These are phyloP conservation scores for Oncorhynchus keta DNA, from an alignment of 2,113 vertebrate genomes.

Conservation along the genomic window DNA sequence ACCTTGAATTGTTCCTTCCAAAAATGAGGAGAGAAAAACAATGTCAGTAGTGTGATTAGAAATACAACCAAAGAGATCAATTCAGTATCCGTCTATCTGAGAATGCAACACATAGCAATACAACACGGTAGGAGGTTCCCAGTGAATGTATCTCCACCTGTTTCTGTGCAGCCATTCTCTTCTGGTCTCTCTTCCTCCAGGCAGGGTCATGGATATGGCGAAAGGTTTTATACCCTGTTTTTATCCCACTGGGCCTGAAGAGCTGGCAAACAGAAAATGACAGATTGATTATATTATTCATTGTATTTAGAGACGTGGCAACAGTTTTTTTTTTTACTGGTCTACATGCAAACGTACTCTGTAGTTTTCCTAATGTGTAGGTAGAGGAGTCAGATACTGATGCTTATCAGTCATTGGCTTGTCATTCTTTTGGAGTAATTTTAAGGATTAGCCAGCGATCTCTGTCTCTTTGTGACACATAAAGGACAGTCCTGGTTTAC, in stretches of 20 bases:
- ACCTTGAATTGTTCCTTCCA: conserved; percentile 94
- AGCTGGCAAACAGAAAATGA: conserved; percentile 68
- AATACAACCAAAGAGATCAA: background rate
- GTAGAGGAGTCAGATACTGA: background rate
- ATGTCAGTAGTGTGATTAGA: background rate
- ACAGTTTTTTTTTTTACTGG: background rate
- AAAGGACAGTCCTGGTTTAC: conserved; percentile 59
- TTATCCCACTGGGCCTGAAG: conserved; percentile 88
- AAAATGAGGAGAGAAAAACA: background rate
- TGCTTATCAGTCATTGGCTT: background rate
- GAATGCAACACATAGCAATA: background rate
- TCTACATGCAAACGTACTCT: background rate
- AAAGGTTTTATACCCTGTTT: conserved; percentile 92
- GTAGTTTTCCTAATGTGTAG: no score
- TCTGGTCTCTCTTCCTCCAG: conserved; percentile 97
- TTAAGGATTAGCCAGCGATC: background rate
- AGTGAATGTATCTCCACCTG: conserved; percentile 73
- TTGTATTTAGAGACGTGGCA: no score
- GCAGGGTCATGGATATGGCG: conserved; percentile 91
- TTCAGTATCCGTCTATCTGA: no score
- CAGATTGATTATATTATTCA: no score
- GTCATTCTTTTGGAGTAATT: background rate
- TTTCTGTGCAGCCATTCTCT: conserved; percentile 89
- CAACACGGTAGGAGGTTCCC: no score
- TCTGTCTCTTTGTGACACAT: background rate